Evolutionary conservation across 2,113 vertebrate genomes (phyloP).

Genomic region (Formicarius rufipectus): DNA sequence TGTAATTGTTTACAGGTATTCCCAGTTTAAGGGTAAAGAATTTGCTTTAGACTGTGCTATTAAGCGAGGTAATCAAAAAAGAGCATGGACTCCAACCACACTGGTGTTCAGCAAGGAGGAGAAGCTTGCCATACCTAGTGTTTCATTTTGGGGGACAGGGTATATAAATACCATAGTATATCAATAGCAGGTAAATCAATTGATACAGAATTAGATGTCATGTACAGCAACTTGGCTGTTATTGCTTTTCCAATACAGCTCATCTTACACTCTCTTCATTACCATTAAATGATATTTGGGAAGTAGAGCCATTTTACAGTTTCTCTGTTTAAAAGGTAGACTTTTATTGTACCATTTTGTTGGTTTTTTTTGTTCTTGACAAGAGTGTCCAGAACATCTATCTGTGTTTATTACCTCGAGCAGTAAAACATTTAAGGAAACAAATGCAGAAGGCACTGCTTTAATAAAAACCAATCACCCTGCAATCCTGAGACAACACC

Average conservation of each 20-base stretch:
- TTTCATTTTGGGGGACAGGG: neutral
- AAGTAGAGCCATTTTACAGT: constrained; percentile 8
- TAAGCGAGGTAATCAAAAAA: neutral
- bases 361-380: neutral
- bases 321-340: constrained; percentile 29
- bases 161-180: neutral
- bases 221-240: constrained; percentile 43
- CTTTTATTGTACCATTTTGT: neutral
- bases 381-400: neutral
- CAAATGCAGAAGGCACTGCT: neutral
- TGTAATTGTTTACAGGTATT: neutral
- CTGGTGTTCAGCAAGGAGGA: neutral
- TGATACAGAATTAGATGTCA: constrained; percentile 59
- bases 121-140: neutral
- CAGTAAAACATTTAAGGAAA: neutral
- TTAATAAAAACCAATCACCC: neutral
- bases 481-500: neutral
- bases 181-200: constrained; percentile 58
- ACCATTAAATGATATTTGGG: constrained; percentile 46
- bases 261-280: constrained; percentile 22
- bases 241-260: constrained; percentile 65
- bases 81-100: neutral
- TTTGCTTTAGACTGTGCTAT: neutral
- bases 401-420: constrained; percentile 6
- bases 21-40: neutral